Conservation (phyloP, 2,888 invertebrate species). For the Spialia ferax region DNA sequence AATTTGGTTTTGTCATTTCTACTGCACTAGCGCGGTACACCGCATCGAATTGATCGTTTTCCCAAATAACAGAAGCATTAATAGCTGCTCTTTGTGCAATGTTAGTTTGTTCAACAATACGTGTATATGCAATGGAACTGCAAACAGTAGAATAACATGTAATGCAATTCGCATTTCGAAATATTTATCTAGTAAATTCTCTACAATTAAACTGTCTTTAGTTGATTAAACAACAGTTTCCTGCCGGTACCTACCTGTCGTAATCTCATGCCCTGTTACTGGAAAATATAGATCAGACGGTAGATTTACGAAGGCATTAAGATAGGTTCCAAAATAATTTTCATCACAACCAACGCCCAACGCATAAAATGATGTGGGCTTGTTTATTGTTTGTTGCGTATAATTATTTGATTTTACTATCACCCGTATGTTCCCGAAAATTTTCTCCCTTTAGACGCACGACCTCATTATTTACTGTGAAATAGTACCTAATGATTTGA, state of each 20-base stretch:
- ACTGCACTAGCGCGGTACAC: neutral
- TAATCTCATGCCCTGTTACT: neutral
- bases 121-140: constrained; percentile 22
- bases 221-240: constrained; percentile 13
- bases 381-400: constrained; percentile 10
- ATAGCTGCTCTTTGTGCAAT: constrained; percentile 42
- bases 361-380: constrained; percentile 16
- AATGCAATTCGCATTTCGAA: constrained; percentile 16
- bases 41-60: constrained; percentile 31
- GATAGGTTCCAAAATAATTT: constrained; percentile 17
- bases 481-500: no score
- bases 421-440: no score
- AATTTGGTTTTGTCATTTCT: neutral
- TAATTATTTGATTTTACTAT: no score
- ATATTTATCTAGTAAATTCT: constrained; percentile 26
- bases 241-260: neutral
- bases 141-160: constrained; percentile 10
- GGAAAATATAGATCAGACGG: constrained; percentile 7
- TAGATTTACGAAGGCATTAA: constrained; percentile 18
- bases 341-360: constrained; percentile 11
- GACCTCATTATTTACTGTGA: no score
- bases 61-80: constrained; percentile 35
- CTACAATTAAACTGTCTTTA: constrained; percentile 13
- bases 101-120: constrained; percentile 43
- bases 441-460: no score